A percentile compares a stretch with the other conserved stretches of the same genome.
phyloP scores from a whole-genome alignment of 23 tunicate species.

The Aplidium turbinatum region DNA sequence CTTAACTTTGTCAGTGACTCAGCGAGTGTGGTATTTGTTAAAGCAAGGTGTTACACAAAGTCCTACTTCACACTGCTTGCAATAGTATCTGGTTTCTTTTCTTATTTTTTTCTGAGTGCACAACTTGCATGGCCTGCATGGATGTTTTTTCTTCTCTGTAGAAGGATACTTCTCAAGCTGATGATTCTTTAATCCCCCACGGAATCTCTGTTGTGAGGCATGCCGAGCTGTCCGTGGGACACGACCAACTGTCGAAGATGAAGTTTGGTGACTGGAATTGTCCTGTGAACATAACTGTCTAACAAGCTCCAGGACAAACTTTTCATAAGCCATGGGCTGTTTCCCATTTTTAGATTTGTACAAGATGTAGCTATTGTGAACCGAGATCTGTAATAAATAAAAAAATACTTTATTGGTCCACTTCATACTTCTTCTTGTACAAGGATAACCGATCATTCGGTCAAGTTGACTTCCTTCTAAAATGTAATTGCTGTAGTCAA shows the following conservation, averaged over 20 bases:
- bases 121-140: slow-evolving; percentile 12
- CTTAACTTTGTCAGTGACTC: too few relatives aligned
- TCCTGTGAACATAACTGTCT: slow-evolving; percentile 11
- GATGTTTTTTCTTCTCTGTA: slow-evolving; percentile 24
- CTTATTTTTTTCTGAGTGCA: slow-evolving; percentile 1
- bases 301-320: slow-evolving; percentile 17
- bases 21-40: slow-evolving; percentile 22
- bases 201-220: slow-evolving; percentile 25
- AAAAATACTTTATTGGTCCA: slow-evolving; percentile 33
- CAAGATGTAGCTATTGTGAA: slow-evolving; percentile 47
- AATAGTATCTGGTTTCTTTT: slow-evolving; percentile 30
- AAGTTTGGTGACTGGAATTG: neutral
- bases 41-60: slow-evolving; percentile 19
- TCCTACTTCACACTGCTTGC: slow-evolving; percentile 20
- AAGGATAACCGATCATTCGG: slow-evolving; percentile 36
- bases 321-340: neutral
- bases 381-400: slow-evolving; percentile 24
- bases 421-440: slow-evolving; percentile 23
- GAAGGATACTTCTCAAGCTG: slow-evolving; percentile 27
- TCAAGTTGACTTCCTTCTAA: slow-evolving; percentile 27
- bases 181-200: slow-evolving; percentile 31
- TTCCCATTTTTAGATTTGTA: slow-evolving; percentile 22
- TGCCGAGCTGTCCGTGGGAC: slow-evolving; percentile 10
- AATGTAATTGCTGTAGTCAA: slow-evolving; percentile 46
- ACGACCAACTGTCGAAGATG: slow-evolving; percentile 7